Evolutionary conservation across 2,888 invertebrate genomes (phyloP).

Genomic region (Stenotaenia linearis): DNA sequence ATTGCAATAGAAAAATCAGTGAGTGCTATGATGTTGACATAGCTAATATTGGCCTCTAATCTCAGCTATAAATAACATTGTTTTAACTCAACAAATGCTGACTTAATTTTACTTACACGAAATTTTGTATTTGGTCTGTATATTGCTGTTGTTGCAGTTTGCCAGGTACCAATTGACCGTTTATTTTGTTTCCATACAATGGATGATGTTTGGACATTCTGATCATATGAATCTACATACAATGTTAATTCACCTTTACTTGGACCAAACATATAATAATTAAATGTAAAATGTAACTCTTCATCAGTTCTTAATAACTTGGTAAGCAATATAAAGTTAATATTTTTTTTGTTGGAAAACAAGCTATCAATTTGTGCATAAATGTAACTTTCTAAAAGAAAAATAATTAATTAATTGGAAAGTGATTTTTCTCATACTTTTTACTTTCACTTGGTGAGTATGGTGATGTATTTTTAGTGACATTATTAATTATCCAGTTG

Average conservation of each 20-base stretch:
- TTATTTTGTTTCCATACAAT: background rate
- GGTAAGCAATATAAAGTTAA: background rate
- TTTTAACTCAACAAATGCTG: background rate
- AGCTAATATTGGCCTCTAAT: background rate
- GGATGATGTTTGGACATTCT: background rate
- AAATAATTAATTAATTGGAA: background rate
- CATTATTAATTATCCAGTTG: background rate
- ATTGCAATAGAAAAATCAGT: too few species aligned
- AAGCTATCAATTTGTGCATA: background rate
- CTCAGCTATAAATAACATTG: background rate
- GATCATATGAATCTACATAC: background rate
- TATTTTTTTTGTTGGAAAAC: background rate
- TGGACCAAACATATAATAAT: background rate
- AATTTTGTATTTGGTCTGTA: background rate
- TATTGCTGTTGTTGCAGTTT: background rate
- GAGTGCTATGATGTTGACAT: background rate
- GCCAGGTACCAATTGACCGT: background rate
- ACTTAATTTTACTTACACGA: background rate
- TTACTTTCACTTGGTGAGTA: background rate
- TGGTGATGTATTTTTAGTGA: background rate
- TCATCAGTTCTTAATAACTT: background rate
- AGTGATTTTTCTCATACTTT: background rate
- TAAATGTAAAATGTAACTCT: background rate
- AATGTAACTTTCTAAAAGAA: background rate
- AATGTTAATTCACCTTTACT: background rate